Evolutionary conservation across 2,888 invertebrate genomes (phyloP).

Genomic region (Latheticus oryzae): DNA sequence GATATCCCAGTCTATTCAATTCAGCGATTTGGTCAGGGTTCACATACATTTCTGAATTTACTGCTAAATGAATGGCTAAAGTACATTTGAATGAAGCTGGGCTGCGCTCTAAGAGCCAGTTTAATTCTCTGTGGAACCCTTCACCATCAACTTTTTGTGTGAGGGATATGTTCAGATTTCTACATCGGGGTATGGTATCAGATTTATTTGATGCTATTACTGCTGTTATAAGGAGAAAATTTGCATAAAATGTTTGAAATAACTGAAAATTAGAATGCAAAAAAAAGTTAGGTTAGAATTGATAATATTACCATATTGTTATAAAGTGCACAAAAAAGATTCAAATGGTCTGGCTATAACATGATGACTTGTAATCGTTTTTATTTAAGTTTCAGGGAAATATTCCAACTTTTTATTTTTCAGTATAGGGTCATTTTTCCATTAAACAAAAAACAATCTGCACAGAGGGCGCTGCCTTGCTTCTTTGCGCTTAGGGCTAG

Average conservation of each 20-base stretch:
- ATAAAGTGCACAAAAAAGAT: too few relatives aligned
- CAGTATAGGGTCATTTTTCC: too few relatives aligned
- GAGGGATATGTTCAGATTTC: constrained; percentile 58
- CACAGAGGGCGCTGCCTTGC: too few relatives aligned
- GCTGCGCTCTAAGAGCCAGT: constrained; percentile 65
- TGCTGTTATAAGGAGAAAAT: not conserved
- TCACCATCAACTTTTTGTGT: constrained; percentile 66
- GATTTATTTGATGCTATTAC: not conserved
- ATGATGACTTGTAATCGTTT: too few relatives aligned
- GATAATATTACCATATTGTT: too few relatives aligned
- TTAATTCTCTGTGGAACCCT: constrained; percentile 67
- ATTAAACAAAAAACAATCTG: too few relatives aligned
- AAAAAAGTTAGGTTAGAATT: constrained; percentile 7
- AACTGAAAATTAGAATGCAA: too few relatives aligned
- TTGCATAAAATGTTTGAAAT: too few relatives aligned
- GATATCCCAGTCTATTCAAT: constrained; percentile 58
- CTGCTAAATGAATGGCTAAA: constrained; percentile 58
- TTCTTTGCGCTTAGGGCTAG: too few relatives aligned
- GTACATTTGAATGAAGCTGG: constrained; percentile 49
- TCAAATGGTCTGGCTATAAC: too few relatives aligned
- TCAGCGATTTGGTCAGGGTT: constrained; percentile 66
- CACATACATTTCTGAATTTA: constrained; percentile 63
- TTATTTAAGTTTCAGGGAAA: too few relatives aligned
- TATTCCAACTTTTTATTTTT: too few relatives aligned
- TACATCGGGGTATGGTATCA: constrained; percentile 46